Conservation (phyloP, 2,797 vertebrate genomes). For the Diplodus puntazzo region DNA sequence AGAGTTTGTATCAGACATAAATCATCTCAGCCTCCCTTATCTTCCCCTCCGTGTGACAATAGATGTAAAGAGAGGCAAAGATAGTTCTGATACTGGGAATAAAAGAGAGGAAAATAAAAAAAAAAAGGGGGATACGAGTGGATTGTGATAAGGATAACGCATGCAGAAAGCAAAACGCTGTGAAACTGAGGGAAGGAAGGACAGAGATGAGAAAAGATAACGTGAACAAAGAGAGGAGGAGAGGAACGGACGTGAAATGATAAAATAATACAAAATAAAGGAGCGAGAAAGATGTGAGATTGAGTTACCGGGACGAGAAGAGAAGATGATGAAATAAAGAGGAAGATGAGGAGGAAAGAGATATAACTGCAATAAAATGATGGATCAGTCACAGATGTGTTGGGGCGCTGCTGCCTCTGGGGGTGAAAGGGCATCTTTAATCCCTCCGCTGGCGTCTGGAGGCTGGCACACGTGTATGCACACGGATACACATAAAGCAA, state of each 20-base stretch:
- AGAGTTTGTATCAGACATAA: constrained; percentile 65
- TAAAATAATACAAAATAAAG: constrained; percentile 4
- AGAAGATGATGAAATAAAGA: constrained; percentile 47
- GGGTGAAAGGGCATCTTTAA: constrained; percentile 46
- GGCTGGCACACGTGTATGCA: background rate
- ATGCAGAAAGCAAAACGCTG: constrained; percentile 33
- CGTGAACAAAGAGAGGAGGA: constrained; percentile 16
- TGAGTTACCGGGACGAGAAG: constrained; percentile 16
- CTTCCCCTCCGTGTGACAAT: constrained; percentile 51
- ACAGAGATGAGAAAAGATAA: constrained; percentile 48
- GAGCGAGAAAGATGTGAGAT: constrained; percentile 1
- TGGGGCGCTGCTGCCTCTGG: constrained; percentile 30
- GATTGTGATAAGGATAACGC: constrained; percentile 42
- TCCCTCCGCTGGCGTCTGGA: constrained; percentile 38
- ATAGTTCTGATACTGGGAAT: constrained; percentile 31
- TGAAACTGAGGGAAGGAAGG: constrained; percentile 16
- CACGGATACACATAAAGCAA: constrained; percentile 14
- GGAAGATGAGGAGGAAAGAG: constrained; percentile 23
- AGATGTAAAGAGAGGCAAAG: constrained; percentile 56
- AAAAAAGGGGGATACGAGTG: constrained; percentile 1
- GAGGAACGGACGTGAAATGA: background rate
- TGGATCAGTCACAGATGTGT: constrained; percentile 47
- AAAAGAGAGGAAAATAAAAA: constrained; percentile 38
- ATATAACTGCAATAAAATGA: constrained; percentile 31
- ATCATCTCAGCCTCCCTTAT: constrained; percentile 63